A percentile compares a stretch with the other conserved stretches of the same genome.
Evolutionary conservation across 1,140 invertebrate species (phyloP).

Genomic region (Paraescarpia echinospica): DNA sequence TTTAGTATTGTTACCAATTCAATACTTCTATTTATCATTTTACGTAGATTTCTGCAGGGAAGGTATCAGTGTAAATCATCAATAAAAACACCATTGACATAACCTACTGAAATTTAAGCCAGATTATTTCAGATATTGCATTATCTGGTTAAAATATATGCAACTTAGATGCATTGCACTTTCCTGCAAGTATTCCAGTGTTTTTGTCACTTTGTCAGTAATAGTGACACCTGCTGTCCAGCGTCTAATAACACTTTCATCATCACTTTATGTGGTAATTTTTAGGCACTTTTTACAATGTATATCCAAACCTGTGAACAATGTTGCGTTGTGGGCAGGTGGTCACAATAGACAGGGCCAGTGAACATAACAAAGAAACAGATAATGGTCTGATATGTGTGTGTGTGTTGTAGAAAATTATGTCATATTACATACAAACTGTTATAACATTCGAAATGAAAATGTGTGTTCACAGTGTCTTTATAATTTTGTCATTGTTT

Average conservation of each 20-base stretch:
- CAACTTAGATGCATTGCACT: not conserved
- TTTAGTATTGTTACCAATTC: not conserved
- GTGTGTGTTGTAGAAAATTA: not conserved
- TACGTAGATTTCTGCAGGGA: not conserved
- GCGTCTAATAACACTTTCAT: not conserved
- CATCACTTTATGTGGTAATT: not conserved
- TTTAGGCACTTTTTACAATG: not conserved
- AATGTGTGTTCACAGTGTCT: not conserved
- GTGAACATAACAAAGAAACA: not conserved
- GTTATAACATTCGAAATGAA: not conserved
- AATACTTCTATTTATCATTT: not conserved
- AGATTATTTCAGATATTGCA: not conserved
- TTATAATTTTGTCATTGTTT: not conserved
- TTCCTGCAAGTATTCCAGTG: not conserved
- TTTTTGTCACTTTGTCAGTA: not conserved
- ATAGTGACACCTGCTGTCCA: not conserved
- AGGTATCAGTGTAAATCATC: not conserved
- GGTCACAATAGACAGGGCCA: not conserved
- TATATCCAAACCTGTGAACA: not conserved
- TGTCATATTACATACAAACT: no score
- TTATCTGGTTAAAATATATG: not conserved
- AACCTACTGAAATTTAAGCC: not conserved
- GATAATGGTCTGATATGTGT: not conserved
- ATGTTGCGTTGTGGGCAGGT: not conserved
- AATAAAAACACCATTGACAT: not conserved